These are phyloP conservation scores for Phodopus roborovskii DNA, from an alignment of 2,113 vertebrate species.

Conservation along the genomic window DNA sequence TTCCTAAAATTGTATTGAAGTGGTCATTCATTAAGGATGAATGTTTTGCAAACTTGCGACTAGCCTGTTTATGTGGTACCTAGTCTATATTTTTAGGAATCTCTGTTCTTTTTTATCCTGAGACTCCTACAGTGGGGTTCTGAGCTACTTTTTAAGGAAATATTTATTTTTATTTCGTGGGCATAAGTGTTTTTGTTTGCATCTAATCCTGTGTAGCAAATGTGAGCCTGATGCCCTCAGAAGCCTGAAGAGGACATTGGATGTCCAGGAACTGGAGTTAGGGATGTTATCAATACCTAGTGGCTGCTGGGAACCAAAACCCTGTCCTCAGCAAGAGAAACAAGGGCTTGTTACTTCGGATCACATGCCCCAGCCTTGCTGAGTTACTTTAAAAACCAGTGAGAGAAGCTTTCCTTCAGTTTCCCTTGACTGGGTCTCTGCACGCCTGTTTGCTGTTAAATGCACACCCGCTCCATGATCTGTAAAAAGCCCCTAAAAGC, in stretches of 20 bases:
- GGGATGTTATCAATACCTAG: not conserved
- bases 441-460: slow-evolving; percentile 43
- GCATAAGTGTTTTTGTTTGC: not conserved
- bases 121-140: slow-evolving; percentile 62
- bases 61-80: slow-evolving; percentile 29
- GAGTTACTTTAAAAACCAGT: slow-evolving; percentile 71
- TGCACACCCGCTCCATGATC: slow-evolving; percentile 14
- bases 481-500: slow-evolving; percentile 43
- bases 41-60: not conserved
- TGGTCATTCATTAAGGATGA: not conserved
- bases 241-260: not conserved
- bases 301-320: not conserved
- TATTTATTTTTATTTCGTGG: not conserved
- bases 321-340: too few species aligned
- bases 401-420: slow-evolving; percentile 69
- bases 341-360: not conserved
- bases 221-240: not conserved
- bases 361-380: not conserved
- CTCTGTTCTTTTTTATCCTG: slow-evolving; percentile 64
- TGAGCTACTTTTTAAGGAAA: slow-evolving; percentile 60
- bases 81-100: slow-evolving; percentile 43
- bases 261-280: not conserved
- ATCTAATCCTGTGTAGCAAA: not conserved
- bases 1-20: not conserved
- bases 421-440: slow-evolving; percentile 77